phyloP scores from a whole-genome alignment of 2,888 invertebrate species.

The Ochropleura plecta region DNA sequence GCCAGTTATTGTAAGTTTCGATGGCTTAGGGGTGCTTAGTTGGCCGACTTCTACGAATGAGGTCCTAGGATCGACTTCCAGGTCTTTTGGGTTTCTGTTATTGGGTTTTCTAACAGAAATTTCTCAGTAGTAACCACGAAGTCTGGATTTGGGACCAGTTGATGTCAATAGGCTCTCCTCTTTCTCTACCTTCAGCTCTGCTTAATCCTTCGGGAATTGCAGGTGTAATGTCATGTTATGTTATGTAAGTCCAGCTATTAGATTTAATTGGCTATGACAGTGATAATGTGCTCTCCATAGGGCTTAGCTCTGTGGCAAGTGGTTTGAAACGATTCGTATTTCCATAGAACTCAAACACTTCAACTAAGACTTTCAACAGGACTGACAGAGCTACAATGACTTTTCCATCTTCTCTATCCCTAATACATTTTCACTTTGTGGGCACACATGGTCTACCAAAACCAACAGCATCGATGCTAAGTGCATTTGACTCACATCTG shows the following conservation, averaged over 20 bases:
- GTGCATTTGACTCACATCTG: neutral
- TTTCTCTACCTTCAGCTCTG: no score
- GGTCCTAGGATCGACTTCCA: no score
- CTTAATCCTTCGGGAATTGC: no score
- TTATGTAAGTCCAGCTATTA: neutral
- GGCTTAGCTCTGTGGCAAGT: neutral
- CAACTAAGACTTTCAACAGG: neutral
- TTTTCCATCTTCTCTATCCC: neutral
- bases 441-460: neutral
- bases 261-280: neutral
- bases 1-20: no score
- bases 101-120: no score
- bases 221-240: no score
- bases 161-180: no score
- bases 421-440: neutral
- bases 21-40: no score
- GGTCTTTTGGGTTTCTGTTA: no score
- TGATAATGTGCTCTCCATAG: neutral
- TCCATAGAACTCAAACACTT: neutral
- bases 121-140: no score
- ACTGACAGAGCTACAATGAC: neutral
- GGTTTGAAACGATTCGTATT: neutral
- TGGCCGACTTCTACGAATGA: no score
- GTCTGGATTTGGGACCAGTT: no score
- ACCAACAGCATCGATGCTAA: neutral